Percentiles rank a stretch among this genome's conserved stretches.
Conservation (phyloP, 2,888 invertebrate species). For the Andrena camellia region DNA sequence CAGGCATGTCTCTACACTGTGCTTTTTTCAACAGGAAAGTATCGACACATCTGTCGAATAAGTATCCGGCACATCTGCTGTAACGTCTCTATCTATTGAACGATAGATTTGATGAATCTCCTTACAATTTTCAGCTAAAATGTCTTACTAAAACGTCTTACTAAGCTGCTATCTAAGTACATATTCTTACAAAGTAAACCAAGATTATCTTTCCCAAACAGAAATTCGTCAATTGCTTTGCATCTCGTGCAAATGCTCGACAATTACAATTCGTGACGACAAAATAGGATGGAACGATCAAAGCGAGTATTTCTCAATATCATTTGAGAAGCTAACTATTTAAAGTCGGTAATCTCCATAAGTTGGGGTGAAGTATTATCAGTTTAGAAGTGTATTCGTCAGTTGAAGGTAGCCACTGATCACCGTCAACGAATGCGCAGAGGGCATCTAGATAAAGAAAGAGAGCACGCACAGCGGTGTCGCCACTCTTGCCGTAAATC, state of each 20-base stretch:
- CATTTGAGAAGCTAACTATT: too few relatives aligned
- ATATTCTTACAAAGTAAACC: too few relatives aligned
- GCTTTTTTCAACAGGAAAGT: constrained; percentile 71
- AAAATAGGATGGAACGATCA: too few relatives aligned
- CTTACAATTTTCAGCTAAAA: constrained; percentile 33
- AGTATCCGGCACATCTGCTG: constrained; percentile 80
- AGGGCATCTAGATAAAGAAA: constrained; percentile 16
- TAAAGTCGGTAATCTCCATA: too few relatives aligned
- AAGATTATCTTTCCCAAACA: too few relatives aligned
- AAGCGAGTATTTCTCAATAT: too few relatives aligned
- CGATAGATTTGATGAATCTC: constrained; percentile 43
- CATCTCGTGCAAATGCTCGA: too few relatives aligned
- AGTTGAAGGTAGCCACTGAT: background rate
- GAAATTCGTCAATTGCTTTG: too few relatives aligned
- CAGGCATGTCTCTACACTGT: constrained; percentile 69
- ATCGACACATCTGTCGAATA: constrained; percentile 82
- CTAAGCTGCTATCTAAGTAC: constrained; percentile 36
- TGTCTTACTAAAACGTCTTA: constrained; percentile 35
- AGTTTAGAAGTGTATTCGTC: background rate
- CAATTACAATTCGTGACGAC: too few relatives aligned
- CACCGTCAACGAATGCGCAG: background rate
- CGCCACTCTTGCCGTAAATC: constrained; percentile 63
- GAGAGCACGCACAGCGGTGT: constrained; percentile 9
- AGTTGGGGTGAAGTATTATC: too few relatives aligned
- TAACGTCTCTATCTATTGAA: constrained; percentile 68